phyloP scores from a whole-genome alignment of 2,888 invertebrate species.

The Dolichopus griseipennis region DNA sequence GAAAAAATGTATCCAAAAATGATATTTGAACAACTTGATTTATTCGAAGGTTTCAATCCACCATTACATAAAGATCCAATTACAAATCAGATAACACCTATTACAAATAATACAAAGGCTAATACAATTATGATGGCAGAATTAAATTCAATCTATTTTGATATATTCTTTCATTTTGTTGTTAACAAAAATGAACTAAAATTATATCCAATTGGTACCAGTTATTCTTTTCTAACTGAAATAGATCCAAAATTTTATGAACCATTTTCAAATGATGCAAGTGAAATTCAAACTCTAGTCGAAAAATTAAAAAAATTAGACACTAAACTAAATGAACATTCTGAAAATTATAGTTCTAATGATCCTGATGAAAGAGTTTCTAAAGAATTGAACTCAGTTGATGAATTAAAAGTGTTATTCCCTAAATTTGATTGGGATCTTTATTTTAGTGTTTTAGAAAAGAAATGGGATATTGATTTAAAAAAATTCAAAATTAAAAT shows the following conservation, averaged over 20 bases:
- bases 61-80: background rate
- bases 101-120: background rate
- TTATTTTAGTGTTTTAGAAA: no score
- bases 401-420: no score
- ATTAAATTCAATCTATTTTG: background rate
- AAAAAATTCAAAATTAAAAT: no score
- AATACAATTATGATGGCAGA: background rate
- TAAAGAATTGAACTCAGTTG: no score
- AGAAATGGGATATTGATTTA: no score
- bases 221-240: background rate
- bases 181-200: background rate
- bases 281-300: background rate
- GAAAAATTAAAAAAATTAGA: background rate
- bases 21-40: background rate
- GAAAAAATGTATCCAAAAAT: background rate
- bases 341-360: background rate
- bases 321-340: background rate
- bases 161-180: background rate
- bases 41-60: background rate
- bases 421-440: no score
- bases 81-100: background rate
- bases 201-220: background rate
- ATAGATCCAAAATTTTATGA: background rate
- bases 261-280: background rate
- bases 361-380: no score